Evolutionary conservation across 2,797 vertebrate species (phyloP), one percentile per base, ranked within the genome.

Genomic region (Crenichthys baileyi): DNA sequence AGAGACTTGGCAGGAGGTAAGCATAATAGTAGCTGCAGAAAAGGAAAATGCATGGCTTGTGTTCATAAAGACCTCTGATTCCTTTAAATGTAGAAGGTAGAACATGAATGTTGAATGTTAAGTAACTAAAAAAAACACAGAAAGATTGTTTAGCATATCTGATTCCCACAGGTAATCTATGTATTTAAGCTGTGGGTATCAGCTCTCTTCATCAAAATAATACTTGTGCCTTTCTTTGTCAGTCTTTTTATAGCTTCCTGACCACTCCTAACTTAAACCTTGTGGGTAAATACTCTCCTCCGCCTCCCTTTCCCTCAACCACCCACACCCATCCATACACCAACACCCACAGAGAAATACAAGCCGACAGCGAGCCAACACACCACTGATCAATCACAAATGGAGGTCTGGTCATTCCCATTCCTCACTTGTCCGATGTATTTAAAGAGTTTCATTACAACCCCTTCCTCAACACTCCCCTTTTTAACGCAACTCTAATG

Each of bases 181-280:
- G 68, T 53, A 68, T 73, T 82, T 79, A 51, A 26, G 41, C 24
- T 72, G 79, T 80, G 84, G 86, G 51, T 92, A 91, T 95, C 91
- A 88, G 84, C 82, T 77, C 63, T 86, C 79, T 92, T 79, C 85
- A 82, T 89, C 88, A 92, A 89, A 95, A 96, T 96, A 85, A 95
- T 90, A 93, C 4, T 73, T 56, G 51, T 79, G 79, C 88, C 95
- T 91, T 82, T 68, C 65, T 63, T 84, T 92, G 91, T 94, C 93
- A 95, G 90, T 89, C 96, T 97, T 97, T 97, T 97, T 97, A 96
- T 97, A 98, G 95, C 93, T 84, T 89, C 65, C 80, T 83, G 88
- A 83, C 95, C 91, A 94, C 93, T 79, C 92, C 93, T 88, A 91
- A 71, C 83, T 80, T 77, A 89, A 88, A 83, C 86, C 87, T 90